These are phyloP conservation scores for Cataglyphis altisquamis DNA, from an alignment of 2,888 invertebrate species.

Conservation along the genomic window DNA sequence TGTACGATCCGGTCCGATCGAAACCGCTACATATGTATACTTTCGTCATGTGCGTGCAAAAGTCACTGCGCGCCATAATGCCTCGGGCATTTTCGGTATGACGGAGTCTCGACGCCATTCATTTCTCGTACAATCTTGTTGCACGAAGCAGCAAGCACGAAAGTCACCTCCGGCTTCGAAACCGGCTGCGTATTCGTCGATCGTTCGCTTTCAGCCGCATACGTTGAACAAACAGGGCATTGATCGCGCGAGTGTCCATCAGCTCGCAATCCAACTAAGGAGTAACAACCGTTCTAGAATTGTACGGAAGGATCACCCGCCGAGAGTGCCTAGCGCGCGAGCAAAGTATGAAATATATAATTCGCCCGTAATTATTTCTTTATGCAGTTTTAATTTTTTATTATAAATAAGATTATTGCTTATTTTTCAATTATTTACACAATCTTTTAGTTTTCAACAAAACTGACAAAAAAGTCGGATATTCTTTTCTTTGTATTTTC, in stretches of 20 bases:
- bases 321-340: not conserved
- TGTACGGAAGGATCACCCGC: not conserved
- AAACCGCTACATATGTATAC: slow-evolving; percentile 50
- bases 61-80: slow-evolving; percentile 52
- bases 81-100: slow-evolving; percentile 68
- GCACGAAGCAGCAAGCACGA: slow-evolving; percentile 68
- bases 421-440: not conserved
- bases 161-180: slow-evolving; percentile 60
- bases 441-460: not conserved
- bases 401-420: not conserved
- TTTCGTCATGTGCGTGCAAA: slow-evolving; percentile 66
- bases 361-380: not conserved
- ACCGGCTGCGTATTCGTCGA: slow-evolving; percentile 57
- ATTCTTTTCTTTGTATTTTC: not conserved
- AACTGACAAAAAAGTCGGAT: not conserved
- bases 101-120: slow-evolving; percentile 75
- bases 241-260: slow-evolving; percentile 54
- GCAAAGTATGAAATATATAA: not conserved
- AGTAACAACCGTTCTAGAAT: slow-evolving; percentile 37
- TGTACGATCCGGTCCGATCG: slow-evolving; percentile 47
- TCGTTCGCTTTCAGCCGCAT: slow-evolving; percentile 63
- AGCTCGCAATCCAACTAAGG: slow-evolving; percentile 30
- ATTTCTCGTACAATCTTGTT: slow-evolving; percentile 73
- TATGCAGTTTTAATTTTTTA: not conserved
- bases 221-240: slow-evolving; percentile 62